These are phyloP conservation scores for Drepanosiphum platanoidis DNA, from an alignment of 2,888 invertebrate species.

Conservation along the genomic window DNA sequence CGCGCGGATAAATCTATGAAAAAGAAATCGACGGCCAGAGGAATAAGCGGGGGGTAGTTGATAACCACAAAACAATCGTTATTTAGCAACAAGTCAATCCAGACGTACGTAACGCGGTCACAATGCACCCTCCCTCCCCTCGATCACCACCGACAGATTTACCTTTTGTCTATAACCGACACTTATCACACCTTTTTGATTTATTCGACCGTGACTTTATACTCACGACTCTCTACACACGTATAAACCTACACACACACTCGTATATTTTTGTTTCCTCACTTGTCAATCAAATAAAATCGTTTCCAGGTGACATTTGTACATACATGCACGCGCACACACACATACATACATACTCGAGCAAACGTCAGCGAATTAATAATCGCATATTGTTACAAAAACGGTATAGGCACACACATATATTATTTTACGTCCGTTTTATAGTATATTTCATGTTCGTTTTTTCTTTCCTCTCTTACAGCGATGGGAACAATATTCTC, in stretches of 20 bases:
- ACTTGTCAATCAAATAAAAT: constrained; percentile 51
- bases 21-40: neutral
- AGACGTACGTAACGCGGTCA: constrained; percentile 41
- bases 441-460: neutral
- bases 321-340: neutral
- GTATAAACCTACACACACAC: too few species aligned
- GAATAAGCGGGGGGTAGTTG: neutral
- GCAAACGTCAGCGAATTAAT: constrained; percentile 29
- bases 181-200: constrained; percentile 24
- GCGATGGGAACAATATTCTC: constrained; percentile 10
- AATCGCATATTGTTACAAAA: constrained; percentile 23
- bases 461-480: neutral
- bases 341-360: neutral
- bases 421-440: neutral
- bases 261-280: neutral
- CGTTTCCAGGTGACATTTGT: constrained; percentile 53
- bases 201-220: constrained; percentile 54
- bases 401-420: neutral
- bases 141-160: neutral
- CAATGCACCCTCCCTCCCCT: neutral
- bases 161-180: constrained; percentile 42
- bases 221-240: too few species aligned
- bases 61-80: constrained; percentile 49
- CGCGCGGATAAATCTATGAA: too few species aligned
- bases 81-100: constrained; percentile 52